Conservation (phyloP, 2,113 vertebrate genomes). For the Salvelinus fontinalis region DNA sequence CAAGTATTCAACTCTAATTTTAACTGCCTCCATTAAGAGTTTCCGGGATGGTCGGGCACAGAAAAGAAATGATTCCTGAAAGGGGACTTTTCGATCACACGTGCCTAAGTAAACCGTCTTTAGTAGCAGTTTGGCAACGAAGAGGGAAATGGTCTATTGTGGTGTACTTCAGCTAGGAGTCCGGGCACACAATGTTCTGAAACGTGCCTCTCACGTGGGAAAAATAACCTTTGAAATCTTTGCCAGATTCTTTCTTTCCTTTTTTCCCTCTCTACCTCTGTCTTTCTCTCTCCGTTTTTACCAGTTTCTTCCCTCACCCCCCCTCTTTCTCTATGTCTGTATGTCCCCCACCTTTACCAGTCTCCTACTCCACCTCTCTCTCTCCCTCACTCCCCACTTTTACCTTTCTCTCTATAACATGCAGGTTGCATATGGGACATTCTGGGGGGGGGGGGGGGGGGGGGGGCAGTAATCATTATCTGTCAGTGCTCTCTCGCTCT, state of each 20-base stretch:
- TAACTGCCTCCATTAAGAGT: background rate
- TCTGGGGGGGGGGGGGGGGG: slow-evolving; percentile 27
- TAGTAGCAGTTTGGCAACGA: background rate
- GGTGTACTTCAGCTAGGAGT: slow-evolving; percentile 11
- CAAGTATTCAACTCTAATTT: background rate
- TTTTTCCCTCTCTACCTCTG: background rate
- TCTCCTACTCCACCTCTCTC: background rate
- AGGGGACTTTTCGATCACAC: background rate
- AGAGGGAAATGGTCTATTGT: slow-evolving; percentile 9
- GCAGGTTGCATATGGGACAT: slow-evolving; percentile 51
- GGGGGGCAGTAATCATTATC: background rate
- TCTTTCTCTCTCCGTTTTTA: slow-evolving; percentile 10
- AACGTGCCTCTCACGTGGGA: slow-evolving; percentile 26
- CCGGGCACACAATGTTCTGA: slow-evolving; percentile 42
- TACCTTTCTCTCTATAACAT: slow-evolving; percentile 34
- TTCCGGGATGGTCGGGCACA: background rate
- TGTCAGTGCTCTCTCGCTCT: background rate
- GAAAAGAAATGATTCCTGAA: slow-evolving; percentile 9
- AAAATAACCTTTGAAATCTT: slow-evolving; percentile 9
- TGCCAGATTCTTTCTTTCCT: slow-evolving; percentile 10
- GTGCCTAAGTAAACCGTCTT: slow-evolving; percentile 18
- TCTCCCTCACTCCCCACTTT: background rate
- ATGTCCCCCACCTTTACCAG: background rate
- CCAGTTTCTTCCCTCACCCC: background rate
- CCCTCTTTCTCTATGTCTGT: slow-evolving; percentile 3